These are phyloP conservation scores for Aphis craccivora DNA, from an alignment of 1,140 invertebrate genomes.

Conservation along the genomic window DNA sequence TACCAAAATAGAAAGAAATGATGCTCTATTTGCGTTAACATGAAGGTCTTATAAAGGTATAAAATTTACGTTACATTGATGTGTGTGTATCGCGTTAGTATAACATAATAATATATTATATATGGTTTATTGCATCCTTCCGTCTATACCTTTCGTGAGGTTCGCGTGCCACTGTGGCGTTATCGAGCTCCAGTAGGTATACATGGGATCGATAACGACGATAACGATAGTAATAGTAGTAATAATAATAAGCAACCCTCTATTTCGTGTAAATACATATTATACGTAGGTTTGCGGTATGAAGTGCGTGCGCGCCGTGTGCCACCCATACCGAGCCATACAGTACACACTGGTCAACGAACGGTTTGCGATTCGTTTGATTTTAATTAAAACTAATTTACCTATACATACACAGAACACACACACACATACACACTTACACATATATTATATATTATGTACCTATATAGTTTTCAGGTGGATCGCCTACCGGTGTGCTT, in stretches of 20 bases:
- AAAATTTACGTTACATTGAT: not conserved
- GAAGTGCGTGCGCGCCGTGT: not conserved
- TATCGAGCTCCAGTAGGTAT: not conserved
- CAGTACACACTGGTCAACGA: not conserved
- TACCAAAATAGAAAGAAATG: not conserved
- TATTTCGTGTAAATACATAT: not conserved
- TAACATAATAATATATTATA: not conserved
- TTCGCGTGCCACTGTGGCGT: not conserved
- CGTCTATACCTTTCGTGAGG: not conserved
- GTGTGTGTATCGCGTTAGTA: not conserved
- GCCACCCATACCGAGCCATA: not conserved
- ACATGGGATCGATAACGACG: not conserved
- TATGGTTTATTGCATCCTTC: not conserved
- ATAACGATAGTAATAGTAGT: not conserved
- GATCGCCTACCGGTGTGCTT: not conserved
- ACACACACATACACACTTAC: not conserved
- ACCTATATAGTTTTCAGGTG: not conserved
- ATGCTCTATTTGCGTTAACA: not conserved
- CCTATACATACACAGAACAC: not conserved
- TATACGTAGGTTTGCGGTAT: not conserved
- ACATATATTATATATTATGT: not conserved
- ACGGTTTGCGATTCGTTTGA: not conserved
- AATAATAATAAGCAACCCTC: not conserved
- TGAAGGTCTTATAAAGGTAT: not conserved
- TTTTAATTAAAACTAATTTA: conserved; percentile 14